Evolutionary conservation across 2,113 vertebrate species (phyloP), one percentile per base, ranked within the genome.

Genomic region (Puma concolor): DNA sequence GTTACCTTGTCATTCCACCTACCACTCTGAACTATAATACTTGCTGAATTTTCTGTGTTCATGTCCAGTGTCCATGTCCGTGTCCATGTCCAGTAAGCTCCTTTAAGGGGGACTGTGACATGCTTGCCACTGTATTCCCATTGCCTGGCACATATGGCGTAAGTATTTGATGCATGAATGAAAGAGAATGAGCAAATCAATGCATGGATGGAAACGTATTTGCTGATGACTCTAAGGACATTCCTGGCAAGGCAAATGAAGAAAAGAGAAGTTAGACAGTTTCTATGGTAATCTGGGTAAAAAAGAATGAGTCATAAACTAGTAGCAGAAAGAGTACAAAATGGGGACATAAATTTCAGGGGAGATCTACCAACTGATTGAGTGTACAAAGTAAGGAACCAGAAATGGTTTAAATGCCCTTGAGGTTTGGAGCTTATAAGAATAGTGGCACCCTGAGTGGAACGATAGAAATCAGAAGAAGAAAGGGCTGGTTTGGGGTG

Each of bases 151-250:
- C 23, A 87, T 21, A 79, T 10, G 38, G 29, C 19, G 38, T 44
- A 63, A 27, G 33, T 72, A 41, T 83, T 36, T 66, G 94, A 66
- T n/a, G 11, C 7, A 16, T 33, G 41, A 76, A 33, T 90, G 25
- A 81, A 91, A 85, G 94, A 31, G 23, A 50, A 64, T 60, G 54
- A 88, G 17, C 23, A 89, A 95, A 41, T n/a, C 44, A 95, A 71
- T 52, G 85, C 11, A 19, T 81, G 31, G 33, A 82, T 92, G 25
- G 29, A 72, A 31, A 66, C 67, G 7, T 21, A 31, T 60, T 64
- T 52, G 48, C n/a, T 71, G 12, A 8, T 67, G 36, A 44, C 60
- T 77, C 87, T 25, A 74, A 88, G 41, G 85, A 87, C 9, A 29
- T 72, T 31, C 31, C 48, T 83, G 69, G 72, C 50, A 60, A 89